phyloP scores from a whole-genome alignment of 1,140 invertebrate genomes.

The Sycophila sp. region DNA sequence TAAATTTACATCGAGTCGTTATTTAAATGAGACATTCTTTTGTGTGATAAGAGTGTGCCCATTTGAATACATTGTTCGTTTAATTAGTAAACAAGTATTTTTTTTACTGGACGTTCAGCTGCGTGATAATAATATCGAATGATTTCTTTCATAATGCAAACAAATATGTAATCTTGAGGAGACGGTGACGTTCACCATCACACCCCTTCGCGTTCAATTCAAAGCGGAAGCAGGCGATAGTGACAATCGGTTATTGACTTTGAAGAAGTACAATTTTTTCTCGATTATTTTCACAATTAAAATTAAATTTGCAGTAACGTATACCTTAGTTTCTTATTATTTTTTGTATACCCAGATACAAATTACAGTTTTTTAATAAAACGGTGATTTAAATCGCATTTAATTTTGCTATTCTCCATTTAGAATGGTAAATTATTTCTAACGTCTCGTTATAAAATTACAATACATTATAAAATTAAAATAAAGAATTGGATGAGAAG shows the following conservation, averaged over 20 bases:
- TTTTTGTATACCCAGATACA: too few species aligned
- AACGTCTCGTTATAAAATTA: too few species aligned
- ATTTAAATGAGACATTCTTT: neutral
- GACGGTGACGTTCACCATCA: constrained; percentile 11
- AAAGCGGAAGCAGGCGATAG: constrained; percentile 45
- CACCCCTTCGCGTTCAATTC: neutral
- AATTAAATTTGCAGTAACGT: too few species aligned
- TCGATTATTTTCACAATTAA: too few species aligned
- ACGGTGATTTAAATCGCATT: too few species aligned
- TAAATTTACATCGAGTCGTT: neutral
- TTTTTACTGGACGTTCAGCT: constrained; percentile 3
- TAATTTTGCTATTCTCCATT: too few species aligned
- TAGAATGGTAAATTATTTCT: too few species aligned
- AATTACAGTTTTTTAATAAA: too few species aligned
- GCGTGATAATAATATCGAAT: neutral
- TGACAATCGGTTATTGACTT: constrained; percentile 54
- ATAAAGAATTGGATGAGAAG: too few species aligned
- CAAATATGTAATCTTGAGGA: constrained; percentile 6
- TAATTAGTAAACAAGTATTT: constrained; percentile 5
- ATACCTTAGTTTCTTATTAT: too few species aligned
- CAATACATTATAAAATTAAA: too few species aligned
- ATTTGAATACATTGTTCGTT: constrained; percentile 29
- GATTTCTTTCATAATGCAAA: neutral
- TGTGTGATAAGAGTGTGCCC: neutral
- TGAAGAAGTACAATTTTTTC: constrained; percentile 35